A percentile compares a stretch with the other conserved stretches of the same genome.
phyloP scores from a whole-genome alignment of 2,888 invertebrate genomes.

The Limenitis camilla region DNA sequence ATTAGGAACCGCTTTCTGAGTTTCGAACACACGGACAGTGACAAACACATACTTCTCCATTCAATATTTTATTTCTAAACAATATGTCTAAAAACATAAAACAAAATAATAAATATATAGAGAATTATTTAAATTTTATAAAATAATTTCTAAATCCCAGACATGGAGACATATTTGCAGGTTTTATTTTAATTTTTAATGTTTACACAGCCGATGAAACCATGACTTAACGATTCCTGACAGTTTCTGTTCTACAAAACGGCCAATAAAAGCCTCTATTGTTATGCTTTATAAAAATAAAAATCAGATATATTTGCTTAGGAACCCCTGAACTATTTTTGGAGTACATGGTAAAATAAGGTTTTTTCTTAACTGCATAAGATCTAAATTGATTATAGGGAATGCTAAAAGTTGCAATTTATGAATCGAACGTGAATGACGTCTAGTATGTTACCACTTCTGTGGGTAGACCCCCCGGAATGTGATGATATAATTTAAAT shows the following conservation, averaged over 20 bases:
- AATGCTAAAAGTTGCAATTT: constrained; percentile 17
- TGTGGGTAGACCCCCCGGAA: constrained; percentile 45
- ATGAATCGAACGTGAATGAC: constrained; percentile 39
- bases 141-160: background rate
- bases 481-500: constrained; percentile 22
- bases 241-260: constrained; percentile 62
- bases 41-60: too few relatives aligned
- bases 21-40: too few relatives aligned
- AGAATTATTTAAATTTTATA: background rate
- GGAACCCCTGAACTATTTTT: constrained; percentile 30
- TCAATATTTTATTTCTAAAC: too few relatives aligned
- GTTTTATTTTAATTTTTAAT: constrained; percentile 33
- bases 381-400: constrained; percentile 24
- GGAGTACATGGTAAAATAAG: constrained; percentile 14
- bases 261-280: constrained; percentile 63
- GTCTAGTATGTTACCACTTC: constrained; percentile 37
- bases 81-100: too few relatives aligned
- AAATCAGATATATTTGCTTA: constrained; percentile 43
- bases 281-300: constrained; percentile 52
- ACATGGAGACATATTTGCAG: background rate
- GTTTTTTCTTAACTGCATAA: constrained; percentile 23
- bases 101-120: too few relatives aligned
- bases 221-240: constrained; percentile 59
- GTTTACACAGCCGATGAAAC: constrained; percentile 60
- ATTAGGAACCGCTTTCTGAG: too few relatives aligned